Percentiles rank a stretch among this genome's conserved stretches.
These are phyloP conservation scores for Megaceryle torquata DNA, from an alignment of 2,113 vertebrate species.

Conservation along the genomic window DNA sequence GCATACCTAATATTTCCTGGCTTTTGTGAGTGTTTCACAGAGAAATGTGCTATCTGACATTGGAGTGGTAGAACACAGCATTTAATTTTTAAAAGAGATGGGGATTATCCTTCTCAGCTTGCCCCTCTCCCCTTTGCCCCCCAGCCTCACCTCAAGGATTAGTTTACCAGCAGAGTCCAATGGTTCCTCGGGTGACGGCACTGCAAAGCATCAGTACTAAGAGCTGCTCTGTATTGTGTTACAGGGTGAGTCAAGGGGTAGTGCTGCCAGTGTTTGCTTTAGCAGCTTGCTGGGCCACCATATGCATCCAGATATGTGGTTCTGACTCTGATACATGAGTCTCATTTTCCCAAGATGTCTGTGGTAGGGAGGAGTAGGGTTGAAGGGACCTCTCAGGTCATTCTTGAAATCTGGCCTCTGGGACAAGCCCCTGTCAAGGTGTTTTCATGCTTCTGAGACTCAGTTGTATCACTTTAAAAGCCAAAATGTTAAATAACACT, in stretches of 20 bases:
- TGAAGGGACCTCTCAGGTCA: not conserved
- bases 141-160: not conserved
- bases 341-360: not conserved
- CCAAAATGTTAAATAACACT: not conserved
- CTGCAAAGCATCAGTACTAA: not conserved
- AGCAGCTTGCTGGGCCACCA: not conserved
- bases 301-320: not conserved
- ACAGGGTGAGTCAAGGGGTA: not conserved
- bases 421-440: not conserved
- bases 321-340: not conserved
- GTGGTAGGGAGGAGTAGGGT: not conserved
- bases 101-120: not conserved
- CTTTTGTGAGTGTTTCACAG: not conserved
- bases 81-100: not conserved
- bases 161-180: not conserved
- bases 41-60: not conserved
- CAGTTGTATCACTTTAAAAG: not conserved
- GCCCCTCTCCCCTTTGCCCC: not conserved
- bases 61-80: rapidly evolving
- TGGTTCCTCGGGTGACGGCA: not conserved
- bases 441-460: not conserved
- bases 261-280: not conserved
- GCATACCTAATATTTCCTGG: not conserved
- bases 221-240: not conserved
- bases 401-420: not conserved